These are phyloP conservation scores for Sphenopsis melanotis DNA, from an alignment of 2,797 vertebrate genomes.

Conservation along the genomic window DNA sequence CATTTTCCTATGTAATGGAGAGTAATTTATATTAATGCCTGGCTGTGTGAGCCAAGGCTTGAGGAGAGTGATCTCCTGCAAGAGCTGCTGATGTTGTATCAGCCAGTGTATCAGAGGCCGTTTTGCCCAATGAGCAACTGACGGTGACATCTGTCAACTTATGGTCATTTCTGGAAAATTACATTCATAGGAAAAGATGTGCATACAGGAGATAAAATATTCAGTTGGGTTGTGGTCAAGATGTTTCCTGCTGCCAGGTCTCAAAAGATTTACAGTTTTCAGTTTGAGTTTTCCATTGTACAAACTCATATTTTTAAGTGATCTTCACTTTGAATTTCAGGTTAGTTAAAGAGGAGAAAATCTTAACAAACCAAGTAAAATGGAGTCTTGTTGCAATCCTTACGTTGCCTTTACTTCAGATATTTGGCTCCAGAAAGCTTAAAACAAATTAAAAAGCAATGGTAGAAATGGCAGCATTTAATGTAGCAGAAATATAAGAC, in stretches of 20 bases:
- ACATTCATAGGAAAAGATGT: neutral
- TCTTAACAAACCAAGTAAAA: neutral
- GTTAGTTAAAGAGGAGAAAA: neutral
- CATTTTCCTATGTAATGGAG: neutral
- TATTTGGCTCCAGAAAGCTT: neutral
- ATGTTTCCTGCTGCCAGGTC: neutral
- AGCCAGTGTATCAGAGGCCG: neutral
- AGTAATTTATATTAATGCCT: neutral
- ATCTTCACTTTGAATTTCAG: neutral
- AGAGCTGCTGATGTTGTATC: neutral
- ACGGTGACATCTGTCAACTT: neutral
- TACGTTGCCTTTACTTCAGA: neutral
- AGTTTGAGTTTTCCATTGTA: neutral
- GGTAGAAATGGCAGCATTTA: neutral
- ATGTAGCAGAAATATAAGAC: neutral
- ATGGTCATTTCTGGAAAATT: neutral
- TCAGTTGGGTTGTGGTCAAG: conserved; percentile 31
- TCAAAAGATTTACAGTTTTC: neutral
- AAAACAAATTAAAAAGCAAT: neutral
- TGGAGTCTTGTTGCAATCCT: neutral
- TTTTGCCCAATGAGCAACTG: neutral
- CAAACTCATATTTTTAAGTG: neutral
- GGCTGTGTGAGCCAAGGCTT: neutral
- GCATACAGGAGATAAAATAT: conserved; percentile 24
- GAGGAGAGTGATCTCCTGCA: neutral